Percentiles rank a stretch among this genome's conserved stretches.
Evolutionary conservation across 2,888 invertebrate genomes (phyloP).

Genomic region (Danaus chrysippus): DNA sequence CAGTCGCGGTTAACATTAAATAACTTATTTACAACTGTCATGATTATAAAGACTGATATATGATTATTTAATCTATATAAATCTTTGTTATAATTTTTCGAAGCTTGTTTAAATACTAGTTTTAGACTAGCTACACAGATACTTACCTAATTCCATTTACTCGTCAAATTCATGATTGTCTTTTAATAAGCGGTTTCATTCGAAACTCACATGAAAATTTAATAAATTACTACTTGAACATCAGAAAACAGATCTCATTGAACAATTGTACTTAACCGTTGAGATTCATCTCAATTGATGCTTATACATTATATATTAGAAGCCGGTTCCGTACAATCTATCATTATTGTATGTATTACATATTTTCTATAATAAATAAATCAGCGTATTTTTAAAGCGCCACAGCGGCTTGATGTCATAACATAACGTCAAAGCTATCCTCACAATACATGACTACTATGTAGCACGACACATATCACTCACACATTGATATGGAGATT

Average conservation of each 20-base stretch:
- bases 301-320: not conserved
- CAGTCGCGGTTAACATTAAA: too few species aligned
- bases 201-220: slow-evolving; percentile 15
- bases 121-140: slow-evolving; percentile 47
- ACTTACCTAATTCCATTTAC: slow-evolving; percentile 15
- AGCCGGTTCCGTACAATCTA: not conserved
- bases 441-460: slow-evolving; percentile 25
- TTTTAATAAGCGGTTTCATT: slow-evolving; percentile 14
- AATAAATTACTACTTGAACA: slow-evolving; percentile 9
- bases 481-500: slow-evolving; percentile 53
- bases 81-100: slow-evolving; percentile 15
- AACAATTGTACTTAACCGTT: slow-evolving; percentile 12
- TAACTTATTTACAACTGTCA: too few species aligned
- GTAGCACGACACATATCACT: slow-evolving; percentile 37
- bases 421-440: not conserved
- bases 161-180: slow-evolving; percentile 24
- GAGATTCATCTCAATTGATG: slow-evolving; percentile 19
- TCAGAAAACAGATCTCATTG: slow-evolving; percentile 7
- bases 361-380: not conserved
- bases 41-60: too few species aligned
- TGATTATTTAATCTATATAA: too few species aligned
- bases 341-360: not conserved
- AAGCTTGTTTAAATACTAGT: slow-evolving; percentile 42
- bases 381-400: too few species aligned
- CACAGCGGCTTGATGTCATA: not conserved